A percentile compares a stretch with the other conserved stretches of the same genome.
These are phyloP conservation scores for Drosophila pallidifrons DNA, from an alignment of 1,140 invertebrate genomes.

Conservation along the genomic window DNA sequence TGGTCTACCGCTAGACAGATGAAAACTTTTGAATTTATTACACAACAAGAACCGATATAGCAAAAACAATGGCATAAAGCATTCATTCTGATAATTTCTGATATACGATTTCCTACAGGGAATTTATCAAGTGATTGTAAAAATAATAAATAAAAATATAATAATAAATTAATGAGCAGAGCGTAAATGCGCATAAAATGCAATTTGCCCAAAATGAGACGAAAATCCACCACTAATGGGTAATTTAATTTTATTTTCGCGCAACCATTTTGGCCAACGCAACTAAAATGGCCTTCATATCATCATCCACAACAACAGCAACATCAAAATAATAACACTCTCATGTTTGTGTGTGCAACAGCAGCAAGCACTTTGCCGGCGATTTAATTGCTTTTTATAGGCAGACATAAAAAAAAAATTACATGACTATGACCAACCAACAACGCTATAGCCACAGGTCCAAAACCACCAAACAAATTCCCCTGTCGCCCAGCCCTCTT, in stretches of 20 bases:
- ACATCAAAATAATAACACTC: constrained; percentile 61
- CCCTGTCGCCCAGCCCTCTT: neutral
- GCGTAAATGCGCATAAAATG: constrained; percentile 58
- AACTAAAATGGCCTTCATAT: constrained; percentile 59
- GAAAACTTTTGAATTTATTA: constrained; percentile 74
- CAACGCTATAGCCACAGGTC: constrained; percentile 19
- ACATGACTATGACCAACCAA: constrained; percentile 17
- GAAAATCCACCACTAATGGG: constrained; percentile 74
- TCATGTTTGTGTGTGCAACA: constrained; percentile 35
- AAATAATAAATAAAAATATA: constrained; percentile 37
- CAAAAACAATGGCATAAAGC: constrained; percentile 26
- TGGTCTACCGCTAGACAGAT: constrained; percentile 39
- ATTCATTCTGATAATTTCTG: constrained; percentile 29
- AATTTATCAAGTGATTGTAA: constrained; percentile 6
- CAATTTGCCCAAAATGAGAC: constrained; percentile 61
- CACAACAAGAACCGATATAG: constrained; percentile 21
- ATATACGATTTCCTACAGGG: neutral
- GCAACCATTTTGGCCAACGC: constrained; percentile 35
- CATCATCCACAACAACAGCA: constrained; percentile 30
- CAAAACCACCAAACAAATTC: constrained; percentile 16
- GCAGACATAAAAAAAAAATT: constrained; percentile 54
- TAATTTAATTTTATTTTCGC: constrained; percentile 78
- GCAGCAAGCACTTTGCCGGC: constrained; percentile 55
- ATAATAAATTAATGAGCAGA: constrained; percentile 49
- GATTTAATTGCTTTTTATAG: constrained; percentile 77